Evolutionary conservation across 1,140 invertebrate genomes (phyloP), one percentile per base, ranked within the genome.

Genomic region (Harpegnathos saltator): DNA sequence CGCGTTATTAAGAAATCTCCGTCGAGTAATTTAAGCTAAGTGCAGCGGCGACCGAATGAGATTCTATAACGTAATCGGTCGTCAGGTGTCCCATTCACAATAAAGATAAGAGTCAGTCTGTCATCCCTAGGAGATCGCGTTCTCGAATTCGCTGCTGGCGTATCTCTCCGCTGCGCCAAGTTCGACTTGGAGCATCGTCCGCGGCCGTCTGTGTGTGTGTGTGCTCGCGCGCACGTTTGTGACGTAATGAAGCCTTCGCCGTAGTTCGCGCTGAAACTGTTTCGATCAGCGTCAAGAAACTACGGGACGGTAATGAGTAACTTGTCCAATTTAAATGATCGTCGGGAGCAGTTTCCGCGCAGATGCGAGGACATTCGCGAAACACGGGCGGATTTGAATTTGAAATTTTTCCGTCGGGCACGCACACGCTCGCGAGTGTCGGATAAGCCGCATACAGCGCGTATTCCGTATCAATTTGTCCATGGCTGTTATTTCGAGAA

Each of bases 311-410:
- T 38, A 71, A 80, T 80, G 69, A 80, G 33, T n/a, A 69, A 80
- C 75, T 80, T 80, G 52, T 71, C 69, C 50, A 44, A 17, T 69
- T 80, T 80, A 71, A 71, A 80, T 80, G 52, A 69, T 69, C 63
- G 75, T 44, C 66, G 54, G 22, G 29, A 80, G 65, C 52, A 44
- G 9, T 58, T 17, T 69, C 22, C 4, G 7, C 38, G 26, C 24
- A 12, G 15, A 77, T 54, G 15, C 15, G 24, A n/a, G 24, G 15
- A 3, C 17, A 38, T 38, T 77, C 29, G 19, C 15, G 14, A 77
- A 77, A 77, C 38, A 22, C 5, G 3, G 14, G 11, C 63, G 4
- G 17, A 29, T 17, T 68, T 77, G 38, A 77, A 54, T 63, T 26
- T 22, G 17, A 26, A 11, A 22, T 22, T 33, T 38, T 77, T 12